Base-by-base conservation (phyloP, 2,797 vertebrate species). In the Bufotes viridis region DNA sequence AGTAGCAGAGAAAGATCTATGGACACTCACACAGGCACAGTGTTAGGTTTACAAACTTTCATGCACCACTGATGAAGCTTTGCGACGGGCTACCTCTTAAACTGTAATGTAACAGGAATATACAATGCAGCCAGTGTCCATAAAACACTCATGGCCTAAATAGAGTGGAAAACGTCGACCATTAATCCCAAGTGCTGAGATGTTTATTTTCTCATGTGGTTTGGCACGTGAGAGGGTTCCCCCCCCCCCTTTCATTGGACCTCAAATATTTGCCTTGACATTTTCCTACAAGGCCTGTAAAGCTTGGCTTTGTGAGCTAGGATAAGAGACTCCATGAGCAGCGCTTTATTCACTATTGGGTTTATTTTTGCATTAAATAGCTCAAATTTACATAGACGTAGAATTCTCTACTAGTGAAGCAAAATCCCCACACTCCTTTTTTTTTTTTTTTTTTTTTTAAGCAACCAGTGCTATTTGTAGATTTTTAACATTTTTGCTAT, bases 141-240 rank as follows among this genome's bases (percentile, higher is more conserved):
- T 87, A 55, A 60, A n/a, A 34, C 9, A 4, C 17, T 58, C 57
- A 69, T 49, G 26, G n/a, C 7, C 69, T 76, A 74, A 80, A 49
- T 72, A 67, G 58, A 55, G 70, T 65, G 58, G 57, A 82, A 57
- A 70, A 65, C 67, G 70, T 63, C 65, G 20, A 57, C 42, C 61
- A 58, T 76, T 76, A 65, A 60, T 82, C 86, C 72, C n/a, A 34
- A 74, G 57, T 53, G 57, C 74, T 76, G 69, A 76, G 51, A 57
- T 1, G 10, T 78, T 78, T 82, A 53, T 82, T 82, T 82, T 69
- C 81, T 74, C 34, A 42, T 87, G 82, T 82, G 51, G 26, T 67
- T 82, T 87, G 80, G 80, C 72, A 82, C 55, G 18, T 67, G 26
- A 87, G 67, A 78, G 49, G 24, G 8, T 65, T 76, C 26, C 29